These are phyloP conservation scores for Drosophila quadrilineata DNA, from an alignment of 1,140 invertebrate species.

Conservation along the genomic window DNA sequence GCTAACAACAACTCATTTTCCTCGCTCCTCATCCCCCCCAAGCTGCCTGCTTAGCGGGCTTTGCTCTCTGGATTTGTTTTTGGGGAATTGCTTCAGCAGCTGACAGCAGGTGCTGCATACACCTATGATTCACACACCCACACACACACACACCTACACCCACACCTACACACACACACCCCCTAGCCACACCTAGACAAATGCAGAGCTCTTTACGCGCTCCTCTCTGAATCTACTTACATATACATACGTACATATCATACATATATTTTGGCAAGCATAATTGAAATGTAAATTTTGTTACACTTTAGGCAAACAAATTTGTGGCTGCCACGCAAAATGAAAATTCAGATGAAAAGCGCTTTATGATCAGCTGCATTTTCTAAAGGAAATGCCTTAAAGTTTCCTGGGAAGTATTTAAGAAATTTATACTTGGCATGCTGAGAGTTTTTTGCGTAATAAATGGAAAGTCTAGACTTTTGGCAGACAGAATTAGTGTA, in stretches of 20 bases:
- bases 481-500: too few species aligned
- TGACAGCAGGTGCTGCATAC: slow-evolving; percentile 16
- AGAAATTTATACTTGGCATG: too few species aligned
- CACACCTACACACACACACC: neutral
- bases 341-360: slow-evolving; percentile 14
- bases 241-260: slow-evolving; percentile 16
- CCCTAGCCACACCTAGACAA: neutral
- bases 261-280: slow-evolving; percentile 40
- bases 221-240: slow-evolving; percentile 32
- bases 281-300: slow-evolving; percentile 76
- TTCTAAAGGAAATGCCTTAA: neutral
- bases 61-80: neutral
- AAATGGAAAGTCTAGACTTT: too few species aligned
- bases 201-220: slow-evolving; percentile 25
- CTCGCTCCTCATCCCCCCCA: too few species aligned
- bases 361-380: slow-evolving; percentile 1
- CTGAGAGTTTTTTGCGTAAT: too few species aligned
- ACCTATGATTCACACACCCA: slow-evolving; percentile 6
- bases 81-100: neutral
- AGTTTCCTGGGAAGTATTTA: neutral
- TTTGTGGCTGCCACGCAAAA: slow-evolving; percentile 21
- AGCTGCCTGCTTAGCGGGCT: neutral
- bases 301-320: slow-evolving; percentile 31
- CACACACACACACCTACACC: neutral
- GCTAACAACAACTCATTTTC: too few species aligned